These are phyloP conservation scores for Bradysia coprophila DNA, from an alignment of 1,140 invertebrate genomes.

Conservation along the genomic window DNA sequence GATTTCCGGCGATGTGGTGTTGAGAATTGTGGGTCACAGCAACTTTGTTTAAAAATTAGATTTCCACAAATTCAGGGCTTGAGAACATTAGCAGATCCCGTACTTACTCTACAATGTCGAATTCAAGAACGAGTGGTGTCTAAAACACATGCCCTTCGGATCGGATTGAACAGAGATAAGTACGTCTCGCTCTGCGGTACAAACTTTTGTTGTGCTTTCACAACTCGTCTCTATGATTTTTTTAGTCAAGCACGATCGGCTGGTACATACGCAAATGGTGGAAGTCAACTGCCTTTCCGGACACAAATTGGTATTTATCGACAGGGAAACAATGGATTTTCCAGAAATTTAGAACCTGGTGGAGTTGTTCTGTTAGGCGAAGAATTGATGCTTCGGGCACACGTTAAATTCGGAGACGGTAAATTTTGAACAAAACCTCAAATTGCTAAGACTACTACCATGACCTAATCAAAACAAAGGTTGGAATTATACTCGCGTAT, in stretches of 20 bases:
- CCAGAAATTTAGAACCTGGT: conserved; percentile 30
- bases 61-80: conserved; percentile 38
- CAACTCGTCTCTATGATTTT: neutral
- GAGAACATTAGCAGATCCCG: conserved; percentile 36
- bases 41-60: conserved; percentile 34
- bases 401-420: conserved; percentile 40
- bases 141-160: conserved; percentile 29
- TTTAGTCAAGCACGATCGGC: conserved; percentile 22
- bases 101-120: conserved; percentile 39
- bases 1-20: conserved; percentile 24
- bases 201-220: neutral
- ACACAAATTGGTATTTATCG: conserved; percentile 36
- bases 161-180: conserved; percentile 25
- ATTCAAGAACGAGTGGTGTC: conserved; percentile 35
- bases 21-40: conserved; percentile 14
- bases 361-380: conserved; percentile 41
- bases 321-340: conserved; percentile 27
- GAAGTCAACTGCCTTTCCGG: conserved; percentile 33
- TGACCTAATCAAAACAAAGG: conserved; percentile 27
- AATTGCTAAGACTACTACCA: too few species aligned
- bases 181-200: conserved; percentile 5
- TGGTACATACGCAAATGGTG: conserved; percentile 30
- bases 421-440: conserved; percentile 7
- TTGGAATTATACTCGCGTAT: conserved; percentile 38
- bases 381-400: conserved; percentile 37